These are phyloP conservation scores for Neocrepidodera transversa DNA, from an alignment of 2,888 invertebrate genomes.

Conservation along the genomic window DNA sequence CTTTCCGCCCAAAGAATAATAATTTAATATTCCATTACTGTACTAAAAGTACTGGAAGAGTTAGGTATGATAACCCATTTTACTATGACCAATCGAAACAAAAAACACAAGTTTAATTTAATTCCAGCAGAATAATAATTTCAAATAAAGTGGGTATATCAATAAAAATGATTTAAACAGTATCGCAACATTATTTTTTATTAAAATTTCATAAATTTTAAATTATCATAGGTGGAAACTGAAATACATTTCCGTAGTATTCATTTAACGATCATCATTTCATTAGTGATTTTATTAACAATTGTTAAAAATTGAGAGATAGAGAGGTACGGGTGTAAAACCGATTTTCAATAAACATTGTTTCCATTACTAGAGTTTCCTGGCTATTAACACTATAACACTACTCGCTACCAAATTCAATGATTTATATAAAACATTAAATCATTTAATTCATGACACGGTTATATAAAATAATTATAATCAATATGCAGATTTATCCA, in stretches of 20 bases:
- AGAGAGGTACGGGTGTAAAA: not conserved
- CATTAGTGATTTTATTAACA: constrained; percentile 12
- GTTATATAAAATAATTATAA: constrained; percentile 6
- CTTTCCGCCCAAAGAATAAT: no score
- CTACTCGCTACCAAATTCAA: constrained; percentile 3
- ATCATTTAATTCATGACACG: not conserved
- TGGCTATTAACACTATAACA: constrained; percentile 8
- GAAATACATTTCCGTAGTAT: constrained; percentile 1
- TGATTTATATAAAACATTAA: constrained; percentile 9
- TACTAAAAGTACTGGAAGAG: no score
- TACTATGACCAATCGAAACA: no score
- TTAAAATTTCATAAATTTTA: constrained; percentile 12
- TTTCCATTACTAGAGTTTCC: constrained; percentile 1
- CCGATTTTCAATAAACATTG: constrained; percentile 3
- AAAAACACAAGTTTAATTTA: no score
- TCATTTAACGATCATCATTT: constrained; percentile 9
- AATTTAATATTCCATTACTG: no score
- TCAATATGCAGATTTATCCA: not conserved
- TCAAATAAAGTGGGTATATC: no score
- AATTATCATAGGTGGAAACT: constrained; percentile 1
- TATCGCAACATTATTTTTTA: constrained; percentile 9
- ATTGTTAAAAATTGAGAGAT: not conserved
- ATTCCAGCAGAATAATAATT: no score
- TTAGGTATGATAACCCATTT: no score
- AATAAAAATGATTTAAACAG: constrained; percentile 12